phyloP scores from a whole-genome alignment of 2,888 invertebrate genomes.

The Altica lythri region DNA sequence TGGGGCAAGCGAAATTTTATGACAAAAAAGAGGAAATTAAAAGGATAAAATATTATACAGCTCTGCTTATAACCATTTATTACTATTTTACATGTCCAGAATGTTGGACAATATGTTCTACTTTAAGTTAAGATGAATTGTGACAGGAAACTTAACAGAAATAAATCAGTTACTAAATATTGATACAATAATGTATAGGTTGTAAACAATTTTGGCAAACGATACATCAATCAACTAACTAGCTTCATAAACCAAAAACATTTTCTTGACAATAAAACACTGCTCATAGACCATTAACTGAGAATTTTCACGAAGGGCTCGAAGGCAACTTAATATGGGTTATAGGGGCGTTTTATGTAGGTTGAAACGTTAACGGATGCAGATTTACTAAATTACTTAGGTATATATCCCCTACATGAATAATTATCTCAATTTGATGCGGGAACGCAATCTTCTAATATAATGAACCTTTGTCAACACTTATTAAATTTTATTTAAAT shows the following conservation, averaged over 20 bases:
- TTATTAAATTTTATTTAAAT: too few relatives aligned
- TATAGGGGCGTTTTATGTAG: slow-evolving; percentile 1
- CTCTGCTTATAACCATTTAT: neutral
- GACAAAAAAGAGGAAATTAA: neutral
- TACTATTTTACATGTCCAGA: too few relatives aligned
- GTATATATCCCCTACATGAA: slow-evolving; percentile 14
- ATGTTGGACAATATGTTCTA: too few relatives aligned
- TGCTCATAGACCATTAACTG: neutral
- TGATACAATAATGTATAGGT: too few relatives aligned
- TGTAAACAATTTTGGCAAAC: too few relatives aligned
- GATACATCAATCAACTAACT: too few relatives aligned
- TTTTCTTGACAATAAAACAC: too few relatives aligned
- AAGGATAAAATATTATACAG: neutral
- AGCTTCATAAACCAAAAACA: neutral
- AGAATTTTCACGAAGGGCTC: neutral
- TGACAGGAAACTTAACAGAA: too few relatives aligned
- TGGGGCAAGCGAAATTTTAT: too few relatives aligned
- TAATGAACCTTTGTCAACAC: too few relatives aligned
- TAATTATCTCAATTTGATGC: slow-evolving; percentile 5
- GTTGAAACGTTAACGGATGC: slow-evolving; percentile 9
- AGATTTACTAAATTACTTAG: slow-evolving; percentile 12
- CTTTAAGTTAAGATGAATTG: too few relatives aligned
- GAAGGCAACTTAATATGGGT: slow-evolving; percentile 10
- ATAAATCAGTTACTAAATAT: too few relatives aligned
- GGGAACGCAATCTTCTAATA: neutral